These are phyloP conservation scores for Melanotaenia duboulayi DNA, from an alignment of 2,113 vertebrate genomes.

Conservation along the genomic window DNA sequence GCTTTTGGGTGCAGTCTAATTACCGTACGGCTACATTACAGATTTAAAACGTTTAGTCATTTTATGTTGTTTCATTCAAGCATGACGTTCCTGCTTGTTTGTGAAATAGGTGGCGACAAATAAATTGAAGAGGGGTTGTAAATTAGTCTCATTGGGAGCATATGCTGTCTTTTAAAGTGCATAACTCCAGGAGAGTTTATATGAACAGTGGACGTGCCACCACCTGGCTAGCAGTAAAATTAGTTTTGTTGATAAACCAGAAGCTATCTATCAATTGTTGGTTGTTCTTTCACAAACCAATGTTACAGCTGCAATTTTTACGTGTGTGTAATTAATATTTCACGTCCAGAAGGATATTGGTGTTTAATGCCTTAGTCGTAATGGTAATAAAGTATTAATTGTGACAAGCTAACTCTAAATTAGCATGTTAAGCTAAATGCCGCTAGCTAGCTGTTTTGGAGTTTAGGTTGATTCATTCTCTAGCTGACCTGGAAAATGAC, in stretches of 20 bases:
- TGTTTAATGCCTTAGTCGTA: background rate
- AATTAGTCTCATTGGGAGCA: background rate
- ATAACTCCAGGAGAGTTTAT: background rate
- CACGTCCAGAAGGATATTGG: too few relatives aligned
- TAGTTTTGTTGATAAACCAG: conserved; percentile 67
- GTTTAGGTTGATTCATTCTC: conserved; percentile 60
- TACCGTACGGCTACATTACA: conserved; percentile 52
- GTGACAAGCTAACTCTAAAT: conserved; percentile 41
- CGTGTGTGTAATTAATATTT: background rate
- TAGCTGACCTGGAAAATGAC: background rate
- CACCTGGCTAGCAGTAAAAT: conserved; percentile 50
- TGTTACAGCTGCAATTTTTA: background rate
- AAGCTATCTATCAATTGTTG: conserved; percentile 15
- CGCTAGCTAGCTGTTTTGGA: conserved; percentile 41
- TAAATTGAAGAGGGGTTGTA: fast-evolving
- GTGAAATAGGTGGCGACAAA: background rate
- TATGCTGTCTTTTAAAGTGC: conserved; percentile 20
- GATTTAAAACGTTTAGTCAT: background rate
- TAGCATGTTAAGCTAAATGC: conserved; percentile 53
- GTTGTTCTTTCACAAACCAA: conserved; percentile 13
- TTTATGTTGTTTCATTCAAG: background rate
- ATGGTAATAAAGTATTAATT: background rate
- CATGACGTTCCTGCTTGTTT: background rate
- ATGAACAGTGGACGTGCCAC: conserved; percentile 28
- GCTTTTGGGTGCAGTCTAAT: conserved; percentile 65